Evolutionary conservation across 2,113 vertebrate species (phyloP).

Genomic region (Gambusia affinis): DNA sequence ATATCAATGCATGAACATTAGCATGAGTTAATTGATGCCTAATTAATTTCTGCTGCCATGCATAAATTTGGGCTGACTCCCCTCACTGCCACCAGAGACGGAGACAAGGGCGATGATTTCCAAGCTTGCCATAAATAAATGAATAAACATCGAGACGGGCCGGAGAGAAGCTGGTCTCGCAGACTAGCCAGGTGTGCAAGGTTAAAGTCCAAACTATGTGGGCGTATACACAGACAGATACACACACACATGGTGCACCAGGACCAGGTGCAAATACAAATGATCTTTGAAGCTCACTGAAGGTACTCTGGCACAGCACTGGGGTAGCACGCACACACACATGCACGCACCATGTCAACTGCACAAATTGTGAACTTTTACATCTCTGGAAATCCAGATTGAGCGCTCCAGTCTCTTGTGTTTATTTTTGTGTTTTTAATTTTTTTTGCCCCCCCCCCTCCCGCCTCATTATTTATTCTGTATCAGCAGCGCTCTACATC

Average conservation of each 20-base stretch:
- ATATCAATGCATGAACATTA: constrained; percentile 79
- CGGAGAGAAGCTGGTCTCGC: constrained; percentile 65
- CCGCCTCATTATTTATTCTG: constrained; percentile 61
- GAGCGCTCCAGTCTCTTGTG: constrained; percentile 25
- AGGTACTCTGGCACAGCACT: constrained; percentile 45
- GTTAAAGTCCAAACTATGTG: constrained; percentile 73
- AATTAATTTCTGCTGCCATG: constrained; percentile 85
- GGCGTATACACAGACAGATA: constrained; percentile 46
- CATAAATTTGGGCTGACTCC: constrained; percentile 78
- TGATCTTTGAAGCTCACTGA: constrained; percentile 63
- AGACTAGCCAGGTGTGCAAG: constrained; percentile 77
- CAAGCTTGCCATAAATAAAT: constrained; percentile 81
- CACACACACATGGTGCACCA: constrained; percentile 24
- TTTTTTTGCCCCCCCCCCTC: neutral
- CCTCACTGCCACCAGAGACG: constrained; percentile 70
- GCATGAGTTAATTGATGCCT: constrained; percentile 86
- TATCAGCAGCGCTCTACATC: constrained; percentile 50
- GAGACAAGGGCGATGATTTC: constrained; percentile 71
- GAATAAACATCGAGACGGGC: constrained; percentile 82
- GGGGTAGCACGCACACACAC: constrained; percentile 49
- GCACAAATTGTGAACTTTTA: constrained; percentile 52
- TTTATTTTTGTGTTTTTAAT: neutral
- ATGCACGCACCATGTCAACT: constrained; percentile 54
- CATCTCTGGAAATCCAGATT: constrained; percentile 58
- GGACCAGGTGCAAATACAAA: constrained; percentile 74